Evolutionary conservation across 2,888 invertebrate genomes (phyloP).

Genomic region (Acrobasis repandana): DNA sequence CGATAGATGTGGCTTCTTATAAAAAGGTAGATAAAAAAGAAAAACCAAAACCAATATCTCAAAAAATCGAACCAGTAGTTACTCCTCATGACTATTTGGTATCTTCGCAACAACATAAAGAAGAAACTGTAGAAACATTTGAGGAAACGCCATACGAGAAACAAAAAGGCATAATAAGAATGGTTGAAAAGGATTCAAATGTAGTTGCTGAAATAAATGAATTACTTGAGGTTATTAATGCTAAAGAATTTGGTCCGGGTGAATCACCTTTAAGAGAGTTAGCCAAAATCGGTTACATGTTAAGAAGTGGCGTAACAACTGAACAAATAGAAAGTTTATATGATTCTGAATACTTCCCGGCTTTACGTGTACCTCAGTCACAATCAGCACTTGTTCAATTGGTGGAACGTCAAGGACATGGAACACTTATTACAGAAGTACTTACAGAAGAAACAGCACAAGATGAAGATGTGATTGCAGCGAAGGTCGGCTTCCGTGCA

Average conservation of each 20-base stretch:
- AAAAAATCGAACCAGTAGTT: slow-evolving; percentile 75
- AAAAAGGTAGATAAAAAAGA: slow-evolving; percentile 84
- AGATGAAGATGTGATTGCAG: slow-evolving; percentile 89
- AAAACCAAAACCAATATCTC: slow-evolving; percentile 59
- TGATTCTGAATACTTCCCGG: slow-evolving; percentile 90
- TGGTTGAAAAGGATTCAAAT: slow-evolving; percentile 79
- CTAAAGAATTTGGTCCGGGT: slow-evolving; percentile 91
- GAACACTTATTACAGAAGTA: slow-evolving; percentile 90
- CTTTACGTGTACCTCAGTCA: slow-evolving; percentile 90
- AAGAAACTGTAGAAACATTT: slow-evolving; percentile 77
- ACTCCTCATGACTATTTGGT: slow-evolving; percentile 83
- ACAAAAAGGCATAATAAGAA: slow-evolving; percentile 78
- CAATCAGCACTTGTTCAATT: slow-evolving; percentile 93
- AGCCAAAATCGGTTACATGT: slow-evolving; percentile 90
- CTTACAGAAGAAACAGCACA: slow-evolving; percentile 90
- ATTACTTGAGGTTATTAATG: slow-evolving; percentile 87
- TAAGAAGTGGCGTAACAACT: slow-evolving; percentile 89
- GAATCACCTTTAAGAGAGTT: slow-evolving; percentile 90
- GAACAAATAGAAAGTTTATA: slow-evolving; percentile 90
- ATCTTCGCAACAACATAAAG: slow-evolving; percentile 81
- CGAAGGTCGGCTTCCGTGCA: slow-evolving; percentile 92
- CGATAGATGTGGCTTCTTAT: slow-evolving; percentile 84
- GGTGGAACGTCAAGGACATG: slow-evolving; percentile 92
- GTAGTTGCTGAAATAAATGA: slow-evolving; percentile 90
- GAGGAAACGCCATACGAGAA: slow-evolving; percentile 81